Percentiles rank a stretch among this genome's conserved stretches.
Conservation (phyloP, 2,888 invertebrate species). For the Lasius fuliginosus region DNA sequence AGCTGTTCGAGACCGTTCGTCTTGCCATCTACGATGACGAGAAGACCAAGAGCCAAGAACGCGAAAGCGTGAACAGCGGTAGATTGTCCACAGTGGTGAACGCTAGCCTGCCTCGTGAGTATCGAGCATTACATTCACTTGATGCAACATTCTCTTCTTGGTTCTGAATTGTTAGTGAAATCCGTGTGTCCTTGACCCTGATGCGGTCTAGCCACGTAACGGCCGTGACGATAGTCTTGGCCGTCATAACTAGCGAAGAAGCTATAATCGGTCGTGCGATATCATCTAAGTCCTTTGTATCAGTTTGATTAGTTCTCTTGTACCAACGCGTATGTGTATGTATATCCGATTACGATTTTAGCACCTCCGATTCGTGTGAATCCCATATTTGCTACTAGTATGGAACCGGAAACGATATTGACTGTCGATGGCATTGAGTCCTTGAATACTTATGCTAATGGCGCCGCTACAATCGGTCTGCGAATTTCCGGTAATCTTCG, state of each 20-base stretch:
- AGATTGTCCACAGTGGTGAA: conserved; percentile 72
- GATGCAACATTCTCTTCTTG: conserved; percentile 44
- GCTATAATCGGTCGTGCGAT: neutral
- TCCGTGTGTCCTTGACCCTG: conserved; percentile 68
- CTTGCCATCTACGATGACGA: conserved; percentile 81
- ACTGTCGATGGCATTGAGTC: conserved; percentile 73
- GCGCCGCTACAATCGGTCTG: conserved; percentile 81
- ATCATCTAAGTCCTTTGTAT: neutral
- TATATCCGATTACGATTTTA: conserved; percentile 59
- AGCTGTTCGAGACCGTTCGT: conserved; percentile 81
- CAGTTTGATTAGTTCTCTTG: neutral
- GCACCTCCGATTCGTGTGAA: conserved; percentile 75
- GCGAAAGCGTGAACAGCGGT: conserved; percentile 67
- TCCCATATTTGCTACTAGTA: conserved; percentile 67
- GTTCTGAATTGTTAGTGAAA: conserved; percentile 57
- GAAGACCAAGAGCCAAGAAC: conserved; percentile 72
- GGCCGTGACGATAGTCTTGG: conserved; percentile 53
- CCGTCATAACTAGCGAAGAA: conserved; percentile 11
- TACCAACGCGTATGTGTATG: neutral
- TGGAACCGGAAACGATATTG: conserved; percentile 71
- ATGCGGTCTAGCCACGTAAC: conserved; percentile 57
- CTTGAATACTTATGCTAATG: conserved; percentile 81
- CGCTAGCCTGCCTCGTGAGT: conserved; percentile 68
- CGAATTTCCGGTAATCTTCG: conserved; percentile 81
- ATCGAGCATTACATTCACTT: conserved; percentile 13